Conservation (phyloP, 2,113 vertebrate genomes). For the Myrmophylax atrothorax region DNA sequence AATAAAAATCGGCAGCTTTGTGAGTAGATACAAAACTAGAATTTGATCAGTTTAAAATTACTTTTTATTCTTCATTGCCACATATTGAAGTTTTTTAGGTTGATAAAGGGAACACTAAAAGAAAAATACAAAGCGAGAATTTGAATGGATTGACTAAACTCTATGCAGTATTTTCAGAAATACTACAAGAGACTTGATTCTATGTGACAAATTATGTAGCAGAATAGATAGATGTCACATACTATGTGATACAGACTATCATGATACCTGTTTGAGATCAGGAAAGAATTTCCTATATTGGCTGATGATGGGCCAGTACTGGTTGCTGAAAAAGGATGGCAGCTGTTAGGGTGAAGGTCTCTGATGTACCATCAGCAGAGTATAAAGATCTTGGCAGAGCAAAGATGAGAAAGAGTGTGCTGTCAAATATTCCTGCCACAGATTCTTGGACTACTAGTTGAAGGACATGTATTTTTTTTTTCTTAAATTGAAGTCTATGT, state of each 20-base stretch:
- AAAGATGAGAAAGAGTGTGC: background rate
- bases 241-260: accelerated
- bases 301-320: background rate
- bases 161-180: background rate
- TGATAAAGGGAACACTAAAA: constrained; percentile 23
- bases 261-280: background rate
- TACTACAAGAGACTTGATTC: background rate
- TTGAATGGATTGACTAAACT: background rate
- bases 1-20: background rate
- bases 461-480: background rate
- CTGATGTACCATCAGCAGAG: background rate
- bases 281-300: background rate
- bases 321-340: background rate
- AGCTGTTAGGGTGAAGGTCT: background rate
- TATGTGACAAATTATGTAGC: background rate
- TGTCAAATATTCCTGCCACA: background rate
- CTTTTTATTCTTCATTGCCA: background rate
- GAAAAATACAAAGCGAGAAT: background rate
- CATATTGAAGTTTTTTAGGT: background rate
- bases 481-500: background rate
- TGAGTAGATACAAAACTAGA: background rate
- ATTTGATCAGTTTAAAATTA: background rate
- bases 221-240: background rate
- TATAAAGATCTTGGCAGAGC: background rate
- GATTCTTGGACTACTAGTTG: background rate